These are phyloP conservation scores for Misgurnus anguillicaudatus DNA, from an alignment of 2,113 vertebrate genomes.

Conservation along the genomic window DNA sequence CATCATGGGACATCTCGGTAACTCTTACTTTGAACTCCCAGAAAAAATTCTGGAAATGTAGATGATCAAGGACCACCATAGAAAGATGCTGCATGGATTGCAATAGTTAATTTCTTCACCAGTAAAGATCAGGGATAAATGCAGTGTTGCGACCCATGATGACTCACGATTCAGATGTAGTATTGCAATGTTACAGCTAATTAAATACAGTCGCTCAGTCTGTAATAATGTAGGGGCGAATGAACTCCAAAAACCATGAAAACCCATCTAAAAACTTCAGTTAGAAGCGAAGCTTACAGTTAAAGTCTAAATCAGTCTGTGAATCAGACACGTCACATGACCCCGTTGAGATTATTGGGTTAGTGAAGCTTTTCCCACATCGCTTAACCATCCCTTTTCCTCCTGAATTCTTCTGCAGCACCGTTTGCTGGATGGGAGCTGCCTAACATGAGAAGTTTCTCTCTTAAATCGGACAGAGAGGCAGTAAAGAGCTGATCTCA, in stretches of 20 bases:
- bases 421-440: conserved; percentile 7
- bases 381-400: not conserved
- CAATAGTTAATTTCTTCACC: too few relatives aligned
- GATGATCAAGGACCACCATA: not conserved
- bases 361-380: not conserved
- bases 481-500: conserved; percentile 61
- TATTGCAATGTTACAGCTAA: not conserved
- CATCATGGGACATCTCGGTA: not conserved
- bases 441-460: conserved; percentile 20
- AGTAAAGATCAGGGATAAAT: not conserved
- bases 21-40: not conserved
- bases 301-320: not conserved
- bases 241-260: not conserved
- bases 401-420: conserved; percentile 7
- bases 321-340: not conserved
- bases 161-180: not conserved
- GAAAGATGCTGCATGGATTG: not conserved
- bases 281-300: too few relatives aligned
- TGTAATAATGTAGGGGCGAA: not conserved
- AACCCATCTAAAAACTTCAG: not conserved
- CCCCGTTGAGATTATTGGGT: not conserved
- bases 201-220: not conserved
- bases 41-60: not conserved
- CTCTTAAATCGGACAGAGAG: conserved; percentile 46
- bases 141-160: not conserved